Evolutionary conservation across 2,888 invertebrate species (phyloP).

Genomic region (Cordylochernes scorpioides): DNA sequence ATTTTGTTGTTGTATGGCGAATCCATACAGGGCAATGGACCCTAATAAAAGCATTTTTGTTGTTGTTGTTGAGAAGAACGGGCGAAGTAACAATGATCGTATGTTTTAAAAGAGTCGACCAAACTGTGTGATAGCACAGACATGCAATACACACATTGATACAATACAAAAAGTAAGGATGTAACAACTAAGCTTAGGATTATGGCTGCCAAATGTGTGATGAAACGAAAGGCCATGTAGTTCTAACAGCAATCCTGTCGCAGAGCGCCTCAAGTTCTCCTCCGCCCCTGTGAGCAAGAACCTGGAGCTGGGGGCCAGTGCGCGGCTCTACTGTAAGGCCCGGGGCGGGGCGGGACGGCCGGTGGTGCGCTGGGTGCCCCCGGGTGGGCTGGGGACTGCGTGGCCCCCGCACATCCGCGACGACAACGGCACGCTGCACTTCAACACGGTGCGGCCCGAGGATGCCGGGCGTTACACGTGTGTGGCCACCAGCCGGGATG

Average conservation of each 20-base stretch:
- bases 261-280: slow-evolving; percentile 54
- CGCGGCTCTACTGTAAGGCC: slow-evolving; percentile 67
- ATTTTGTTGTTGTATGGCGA: too few species aligned
- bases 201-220: background rate
- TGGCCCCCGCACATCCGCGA: slow-evolving; percentile 50
- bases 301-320: slow-evolving; percentile 47
- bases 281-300: slow-evolving; percentile 58
- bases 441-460: slow-evolving; percentile 38
- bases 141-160: too few species aligned
- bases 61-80: too few species aligned
- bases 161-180: background rate
- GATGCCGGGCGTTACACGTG: slow-evolving; percentile 59
- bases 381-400: slow-evolving; percentile 30
- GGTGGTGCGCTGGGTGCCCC: slow-evolving; percentile 36
- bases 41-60: too few species aligned
- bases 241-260: slow-evolving; percentile 12
- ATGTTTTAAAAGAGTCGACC: too few species aligned
- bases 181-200: background rate
- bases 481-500: slow-evolving; percentile 46
- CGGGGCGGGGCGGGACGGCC: slow-evolving; percentile 42
- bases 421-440: slow-evolving; percentile 55
- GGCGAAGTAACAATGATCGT: too few species aligned
- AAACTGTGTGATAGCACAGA: too few species aligned
- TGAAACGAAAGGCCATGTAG: background rate
- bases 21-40: too few species aligned